phyloP scores from a whole-genome alignment of 2,113 vertebrate species.

The Nesogale talazaci region DNA sequence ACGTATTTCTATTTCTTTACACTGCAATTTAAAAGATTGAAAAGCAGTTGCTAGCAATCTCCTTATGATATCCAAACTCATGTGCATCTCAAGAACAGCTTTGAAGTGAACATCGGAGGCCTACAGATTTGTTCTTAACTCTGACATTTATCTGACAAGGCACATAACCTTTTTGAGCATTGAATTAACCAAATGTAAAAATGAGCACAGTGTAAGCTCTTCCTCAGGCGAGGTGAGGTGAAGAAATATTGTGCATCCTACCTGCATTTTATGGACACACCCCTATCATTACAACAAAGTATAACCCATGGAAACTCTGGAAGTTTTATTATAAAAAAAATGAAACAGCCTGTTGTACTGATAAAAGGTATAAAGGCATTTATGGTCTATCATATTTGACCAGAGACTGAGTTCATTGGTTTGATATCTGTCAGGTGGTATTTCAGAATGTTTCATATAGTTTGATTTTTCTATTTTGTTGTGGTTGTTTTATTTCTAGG shows the following conservation, averaged over 20 bases:
- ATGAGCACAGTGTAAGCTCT: background rate
- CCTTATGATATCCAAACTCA: background rate
- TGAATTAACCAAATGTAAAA: background rate
- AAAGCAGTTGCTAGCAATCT: background rate
- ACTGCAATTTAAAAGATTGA: background rate
- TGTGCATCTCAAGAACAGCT: background rate
- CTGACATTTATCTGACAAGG: background rate
- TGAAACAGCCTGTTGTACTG: background rate
- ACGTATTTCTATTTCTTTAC: background rate
- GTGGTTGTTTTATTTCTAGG: background rate
- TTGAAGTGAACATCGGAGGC: background rate
- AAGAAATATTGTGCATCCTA: background rate
- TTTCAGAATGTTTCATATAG: background rate
- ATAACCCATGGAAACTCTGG: background rate
- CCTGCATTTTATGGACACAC: background rate
- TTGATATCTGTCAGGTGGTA: background rate
- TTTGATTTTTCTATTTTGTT: background rate
- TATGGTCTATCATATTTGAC: conserved; percentile 1
- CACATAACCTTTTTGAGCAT: background rate
- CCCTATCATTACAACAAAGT: background rate
- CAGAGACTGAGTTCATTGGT: background rate
- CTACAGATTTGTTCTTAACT: background rate
- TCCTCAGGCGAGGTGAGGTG: background rate
- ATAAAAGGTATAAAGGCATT: background rate
- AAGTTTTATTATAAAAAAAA: background rate